Evolutionary conservation across 2,797 vertebrate genomes (phyloP).

Genomic region (Corythornis leucogaster): DNA sequence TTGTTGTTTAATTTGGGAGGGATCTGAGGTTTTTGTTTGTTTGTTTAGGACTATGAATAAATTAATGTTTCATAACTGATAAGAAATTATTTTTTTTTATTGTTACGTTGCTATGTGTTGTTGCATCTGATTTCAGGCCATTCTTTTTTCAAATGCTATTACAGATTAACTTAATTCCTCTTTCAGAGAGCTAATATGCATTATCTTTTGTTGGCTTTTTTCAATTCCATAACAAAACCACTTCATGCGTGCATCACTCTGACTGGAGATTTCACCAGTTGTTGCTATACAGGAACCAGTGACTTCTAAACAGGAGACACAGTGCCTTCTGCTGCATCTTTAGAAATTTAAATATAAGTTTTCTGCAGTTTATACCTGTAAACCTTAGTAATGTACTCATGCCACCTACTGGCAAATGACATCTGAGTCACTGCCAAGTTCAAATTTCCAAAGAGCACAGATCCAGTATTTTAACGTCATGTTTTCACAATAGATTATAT

Average conservation of each 20-base stretch:
- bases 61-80: background rate
- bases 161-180: background rate
- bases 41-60: background rate
- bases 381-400: constrained; percentile 56
- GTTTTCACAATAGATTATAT: background rate
- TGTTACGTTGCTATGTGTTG: background rate
- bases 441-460: background rate
- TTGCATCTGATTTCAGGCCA: background rate
- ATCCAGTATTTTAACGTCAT: background rate
- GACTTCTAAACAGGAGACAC: background rate
- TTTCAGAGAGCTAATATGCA: background rate
- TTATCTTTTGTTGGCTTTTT: background rate
- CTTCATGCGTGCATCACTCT: background rate
- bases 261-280: constrained; percentile 6
- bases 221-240: background rate
- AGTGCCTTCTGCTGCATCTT: constrained; percentile 18
- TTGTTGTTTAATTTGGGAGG: background rate
- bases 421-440: background rate
- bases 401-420: constrained; percentile 74
- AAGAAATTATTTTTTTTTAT: background rate
- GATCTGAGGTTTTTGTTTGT: background rate
- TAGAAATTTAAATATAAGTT: background rate
- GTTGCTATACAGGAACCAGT: background rate
- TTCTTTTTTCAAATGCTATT: background rate
- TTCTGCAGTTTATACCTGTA: background rate